Conservation (phyloP, 2,113 vertebrate genomes). For the Gracilinanus agilis region DNA sequence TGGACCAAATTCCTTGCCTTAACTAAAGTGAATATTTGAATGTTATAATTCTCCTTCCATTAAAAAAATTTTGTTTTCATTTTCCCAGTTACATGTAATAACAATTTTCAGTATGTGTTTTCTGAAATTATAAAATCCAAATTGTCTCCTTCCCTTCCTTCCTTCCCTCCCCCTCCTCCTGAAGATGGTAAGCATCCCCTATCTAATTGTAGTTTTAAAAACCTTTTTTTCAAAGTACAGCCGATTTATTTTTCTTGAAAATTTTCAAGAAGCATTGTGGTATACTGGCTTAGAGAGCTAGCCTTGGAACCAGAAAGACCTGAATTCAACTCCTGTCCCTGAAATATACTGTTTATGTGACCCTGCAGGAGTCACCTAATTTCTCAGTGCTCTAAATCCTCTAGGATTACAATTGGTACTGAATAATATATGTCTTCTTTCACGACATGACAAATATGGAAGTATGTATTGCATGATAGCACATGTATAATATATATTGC, state of each 20-base stretch:
- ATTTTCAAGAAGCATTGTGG: not conserved
- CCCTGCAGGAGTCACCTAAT: not conserved
- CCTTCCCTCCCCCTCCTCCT: no score
- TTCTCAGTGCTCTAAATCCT: not conserved
- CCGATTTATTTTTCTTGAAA: not conserved
- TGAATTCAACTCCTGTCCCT: not conserved
- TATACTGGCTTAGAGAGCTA: not conserved
- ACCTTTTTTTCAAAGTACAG: not conserved
- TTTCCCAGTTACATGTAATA: no score
- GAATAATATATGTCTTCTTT: no score
- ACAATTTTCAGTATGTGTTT: no score
- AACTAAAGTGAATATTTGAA: not conserved
- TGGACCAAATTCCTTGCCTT: not conserved
- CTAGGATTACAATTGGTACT: not conserved
- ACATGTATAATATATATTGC: no score
- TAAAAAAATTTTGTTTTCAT: no score
- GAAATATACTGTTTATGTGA: not conserved
- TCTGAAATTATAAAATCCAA: no score
- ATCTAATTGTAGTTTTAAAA: not conserved
- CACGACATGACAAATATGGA: no score
- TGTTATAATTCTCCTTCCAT: no score
- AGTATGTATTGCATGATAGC: no score
- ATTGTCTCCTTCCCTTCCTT: no score
- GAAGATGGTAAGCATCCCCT: not conserved
- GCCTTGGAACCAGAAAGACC: not conserved